Conservation (phyloP, 2,888 invertebrate genomes). For the Euplagia quadripunctaria region DNA sequence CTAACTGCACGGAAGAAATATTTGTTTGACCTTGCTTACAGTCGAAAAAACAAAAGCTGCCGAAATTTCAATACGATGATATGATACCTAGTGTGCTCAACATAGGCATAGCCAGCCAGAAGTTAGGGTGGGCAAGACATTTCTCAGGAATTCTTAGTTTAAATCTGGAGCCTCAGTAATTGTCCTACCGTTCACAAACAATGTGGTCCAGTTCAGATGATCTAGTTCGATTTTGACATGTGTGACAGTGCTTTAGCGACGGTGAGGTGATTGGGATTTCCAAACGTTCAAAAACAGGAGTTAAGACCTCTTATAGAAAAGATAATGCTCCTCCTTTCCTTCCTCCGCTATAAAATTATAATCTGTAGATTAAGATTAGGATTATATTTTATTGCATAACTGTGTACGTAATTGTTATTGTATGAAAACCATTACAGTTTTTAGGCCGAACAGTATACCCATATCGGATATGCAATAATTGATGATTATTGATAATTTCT, state of each 20-base stretch:
- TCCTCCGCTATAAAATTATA: too few species aligned
- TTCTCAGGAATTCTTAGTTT: not conserved
- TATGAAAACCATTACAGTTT: too few species aligned
- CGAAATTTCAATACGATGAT: not conserved
- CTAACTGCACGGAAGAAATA: conserved; percentile 15
- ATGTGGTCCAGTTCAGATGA: too few species aligned
- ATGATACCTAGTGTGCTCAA: not conserved
- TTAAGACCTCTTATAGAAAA: not conserved
- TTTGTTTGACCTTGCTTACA: conserved; percentile 10
- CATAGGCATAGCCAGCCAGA: not conserved
- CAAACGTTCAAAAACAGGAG: not conserved
- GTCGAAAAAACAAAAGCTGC: not conserved
- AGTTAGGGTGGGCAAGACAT: not conserved
- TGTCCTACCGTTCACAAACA: too few species aligned
- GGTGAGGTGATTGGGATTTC: not conserved
- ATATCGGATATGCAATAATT: too few species aligned
- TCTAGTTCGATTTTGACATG: not conserved
- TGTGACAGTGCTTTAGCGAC: not conserved
- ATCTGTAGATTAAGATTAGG: too few species aligned
- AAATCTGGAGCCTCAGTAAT: not conserved
- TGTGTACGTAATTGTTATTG: too few species aligned
- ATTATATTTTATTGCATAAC: too few species aligned
- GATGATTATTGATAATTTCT: too few species aligned
- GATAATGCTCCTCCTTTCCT: not conserved
- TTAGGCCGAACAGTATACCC: too few species aligned